Conservation (phyloP, 37 sponge, comb jelly and placozoan species). For the Haliclona indistincta region DNA sequence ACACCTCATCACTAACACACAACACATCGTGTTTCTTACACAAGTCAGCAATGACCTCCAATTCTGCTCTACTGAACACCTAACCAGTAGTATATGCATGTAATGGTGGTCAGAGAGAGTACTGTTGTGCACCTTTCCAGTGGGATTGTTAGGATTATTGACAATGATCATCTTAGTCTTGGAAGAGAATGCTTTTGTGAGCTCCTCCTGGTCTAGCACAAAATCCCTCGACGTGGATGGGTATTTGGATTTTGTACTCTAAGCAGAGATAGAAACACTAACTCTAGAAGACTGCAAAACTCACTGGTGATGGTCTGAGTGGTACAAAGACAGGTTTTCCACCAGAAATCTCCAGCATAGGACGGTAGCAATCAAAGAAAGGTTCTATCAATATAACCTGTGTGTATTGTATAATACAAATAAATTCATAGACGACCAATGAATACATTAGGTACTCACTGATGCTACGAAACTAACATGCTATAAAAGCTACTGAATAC, state of each 20-base stretch:
- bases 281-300: neutral
- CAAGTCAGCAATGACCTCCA: slow-evolving; percentile 90
- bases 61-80: slow-evolving; percentile 76
- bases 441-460: no score
- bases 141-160: slow-evolving; percentile 95
- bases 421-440: no score
- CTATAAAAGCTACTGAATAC: no score
- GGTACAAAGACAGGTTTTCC: slow-evolving; percentile 79
- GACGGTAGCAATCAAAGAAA: slow-evolving; percentile 92
- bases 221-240: slow-evolving; percentile 70
- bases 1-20: slow-evolving; percentile 98
- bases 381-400: slow-evolving; percentile 97
- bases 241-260: neutral
- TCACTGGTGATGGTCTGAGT: slow-evolving; percentile 59
- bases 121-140: slow-evolving; percentile 73
- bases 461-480: no score
- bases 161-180: slow-evolving; percentile 90
- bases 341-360: slow-evolving; percentile 78
- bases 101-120: neutral
- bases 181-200: slow-evolving; percentile 77
- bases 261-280: neutral
- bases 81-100: slow-evolving; percentile 2
- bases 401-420: no score
- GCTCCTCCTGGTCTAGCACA: slow-evolving; percentile 78
- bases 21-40: slow-evolving; percentile 86